Evolutionary conservation across 2,113 vertebrate species (phyloP), one percentile per base, ranked within the genome.

Genomic region (Sprattus sprattus): DNA sequence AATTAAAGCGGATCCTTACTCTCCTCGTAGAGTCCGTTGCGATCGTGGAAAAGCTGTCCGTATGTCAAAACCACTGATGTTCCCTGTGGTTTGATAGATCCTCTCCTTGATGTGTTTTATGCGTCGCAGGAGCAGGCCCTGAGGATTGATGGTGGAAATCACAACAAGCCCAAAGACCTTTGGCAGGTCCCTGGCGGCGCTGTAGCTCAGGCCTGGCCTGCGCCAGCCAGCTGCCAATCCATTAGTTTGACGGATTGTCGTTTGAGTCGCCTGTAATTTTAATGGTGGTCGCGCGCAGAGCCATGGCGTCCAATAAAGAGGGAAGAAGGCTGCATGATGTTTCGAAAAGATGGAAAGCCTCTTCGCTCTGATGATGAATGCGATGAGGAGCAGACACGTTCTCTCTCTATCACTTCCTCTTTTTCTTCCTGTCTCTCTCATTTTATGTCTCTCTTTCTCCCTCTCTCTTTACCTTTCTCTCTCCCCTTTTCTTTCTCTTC

Each of bases 41-140:
- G 28, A 78, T 2, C 4, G 71, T 32, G 32, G 32, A 78, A 78
- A 15, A 78, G 71, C 71, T 78, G 71, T 78, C 71, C 44, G 71
- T 78, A 78, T 32, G 71, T 78, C 71, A 39, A 78, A 78, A 78
- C 71, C 71, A 32, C 71, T 44, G 71, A 78, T 78, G 71, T 78
- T 78, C 71, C 71, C 71, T 78, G 71, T 13, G 71, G 71, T 39
- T 78, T 78, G 71, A 78, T 78, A 78, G 71, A 78, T 78, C 71
- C 71, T 78, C 71, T 78, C 71, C 28, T 78, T 78, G 28, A 78
- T 78, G 71, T 39, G 28, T 78, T 78, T 78, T 39, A 78, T 78
- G 71, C 28, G 32, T 78, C 11, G 32, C 71, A 15, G 32, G 71
- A 78, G 71, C 71, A 3, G 71, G 32, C 54, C 54, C 6, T 20